These are phyloP conservation scores for Ceratitis capitata DNA, from an alignment of 1,140 invertebrate species.

Conservation along the genomic window DNA sequence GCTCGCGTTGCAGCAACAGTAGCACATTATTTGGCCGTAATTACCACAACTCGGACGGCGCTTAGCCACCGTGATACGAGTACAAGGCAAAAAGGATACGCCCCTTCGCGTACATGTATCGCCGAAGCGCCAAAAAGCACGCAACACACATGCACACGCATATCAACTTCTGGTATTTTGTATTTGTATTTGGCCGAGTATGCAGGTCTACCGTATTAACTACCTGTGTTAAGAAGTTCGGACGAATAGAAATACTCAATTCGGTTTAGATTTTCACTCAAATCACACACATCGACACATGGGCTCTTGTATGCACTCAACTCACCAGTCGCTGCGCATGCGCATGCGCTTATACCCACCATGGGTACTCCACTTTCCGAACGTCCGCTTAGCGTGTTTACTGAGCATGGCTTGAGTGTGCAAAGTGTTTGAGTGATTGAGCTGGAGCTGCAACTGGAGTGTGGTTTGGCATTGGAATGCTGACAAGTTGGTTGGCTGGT, in stretches of 20 bases:
- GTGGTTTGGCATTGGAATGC: background rate
- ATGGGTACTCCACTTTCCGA: background rate
- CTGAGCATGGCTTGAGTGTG: background rate
- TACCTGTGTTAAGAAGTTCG: background rate
- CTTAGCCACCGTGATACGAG: slow-evolving; percentile 26
- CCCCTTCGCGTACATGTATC: background rate
- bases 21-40: slow-evolving; percentile 23
- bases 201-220: background rate
- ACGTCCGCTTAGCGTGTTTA: background rate
- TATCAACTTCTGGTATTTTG: background rate
- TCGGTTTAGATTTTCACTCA: background rate
- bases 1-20: background rate
- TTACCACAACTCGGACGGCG: slow-evolving; percentile 31
- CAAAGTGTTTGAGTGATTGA: background rate
- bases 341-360: too few species aligned
- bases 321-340: background rate
- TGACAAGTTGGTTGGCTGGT: background rate
- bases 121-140: background rate
- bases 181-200: background rate
- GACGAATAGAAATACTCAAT: background rate
- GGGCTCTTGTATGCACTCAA: background rate
- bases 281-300: background rate
- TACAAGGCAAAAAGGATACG: slow-evolving; percentile 25
- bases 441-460: background rate
- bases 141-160: background rate